Evolutionary conservation across 2,888 invertebrate species (phyloP).

Genomic region (Stenchaetothrips biformis): DNA sequence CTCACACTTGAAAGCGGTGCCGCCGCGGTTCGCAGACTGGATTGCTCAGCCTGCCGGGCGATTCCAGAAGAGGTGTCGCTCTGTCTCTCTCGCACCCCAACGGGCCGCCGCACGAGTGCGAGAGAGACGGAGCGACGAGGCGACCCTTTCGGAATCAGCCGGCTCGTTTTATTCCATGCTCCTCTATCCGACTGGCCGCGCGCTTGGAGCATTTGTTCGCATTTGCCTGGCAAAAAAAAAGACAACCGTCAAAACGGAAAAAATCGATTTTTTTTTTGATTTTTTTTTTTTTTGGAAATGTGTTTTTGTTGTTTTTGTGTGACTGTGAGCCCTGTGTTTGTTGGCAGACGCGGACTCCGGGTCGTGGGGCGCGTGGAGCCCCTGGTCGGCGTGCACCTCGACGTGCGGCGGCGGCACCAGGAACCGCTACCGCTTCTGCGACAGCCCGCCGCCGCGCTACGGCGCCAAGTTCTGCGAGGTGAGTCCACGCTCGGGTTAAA

Average conservation of each 20-base stretch:
- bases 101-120: not conserved
- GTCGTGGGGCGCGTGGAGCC: slow-evolving; percentile 72
- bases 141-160: not conserved
- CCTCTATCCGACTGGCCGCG: too few species aligned
- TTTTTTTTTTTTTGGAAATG: too few species aligned
- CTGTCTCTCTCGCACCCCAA: too few species aligned
- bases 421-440: slow-evolving; percentile 80
- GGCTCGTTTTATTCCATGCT: too few species aligned
- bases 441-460: slow-evolving; percentile 80
- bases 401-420: slow-evolving; percentile 72
- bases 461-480: slow-evolving; percentile 87
- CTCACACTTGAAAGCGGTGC: not conserved
- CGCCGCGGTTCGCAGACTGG: not conserved
- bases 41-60: too few species aligned
- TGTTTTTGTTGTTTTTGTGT: not conserved
- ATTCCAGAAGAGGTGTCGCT: too few species aligned
- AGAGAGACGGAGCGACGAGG: not conserved
- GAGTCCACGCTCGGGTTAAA: too few species aligned
- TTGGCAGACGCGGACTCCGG: slow-evolving; percentile 67
- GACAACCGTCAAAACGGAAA: too few species aligned
- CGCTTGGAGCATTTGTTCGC: too few species aligned
- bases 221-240: too few species aligned
- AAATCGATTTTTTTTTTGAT: too few species aligned
- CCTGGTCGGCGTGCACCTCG: slow-evolving; percentile 79
- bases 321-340: slow-evolving; percentile 27